Evolutionary conservation across 2,888 invertebrate genomes (phyloP), one percentile per base, ranked within the genome.

Genomic region (Acrobasis consociella): DNA sequence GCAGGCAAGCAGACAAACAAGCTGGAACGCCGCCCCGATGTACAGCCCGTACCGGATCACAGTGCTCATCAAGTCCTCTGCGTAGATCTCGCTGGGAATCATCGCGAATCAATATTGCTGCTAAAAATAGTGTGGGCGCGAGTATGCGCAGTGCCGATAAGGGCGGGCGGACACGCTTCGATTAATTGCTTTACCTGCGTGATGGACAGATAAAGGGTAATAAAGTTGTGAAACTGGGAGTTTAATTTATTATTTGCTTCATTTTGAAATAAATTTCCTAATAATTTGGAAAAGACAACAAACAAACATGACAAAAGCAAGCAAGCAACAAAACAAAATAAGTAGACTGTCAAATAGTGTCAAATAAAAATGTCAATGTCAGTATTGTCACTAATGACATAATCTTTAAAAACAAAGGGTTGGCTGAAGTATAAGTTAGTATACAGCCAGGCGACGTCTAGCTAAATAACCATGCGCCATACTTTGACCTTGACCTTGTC

Each of bases 21-120:
- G 86, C 87, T 98, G 98, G 78, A 98, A 98, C n/a, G 97, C 93
- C 15, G 97, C 97, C 7, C 97, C 97, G 49, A 97, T 89, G 77
- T 97, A 97, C 7, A 98, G 89, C 13, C 97, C 97, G 83, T 96
- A 96, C 42, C 96, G 94, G 39, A 97, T 94, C 65, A 97, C 87
- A 15, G 95, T 94, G 67, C 95, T 96, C 74, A 96, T 94, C 72
- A 96, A 86, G 80, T 96, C 96, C 85, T 96, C 96, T 37, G 94
- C 83, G 64, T 89, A 92, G 69, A 92, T 90, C 71, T 92, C 92
- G 68, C 71, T 93, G 3, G 93, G 94, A 72, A 94, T 94, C 92
- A 92, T 91, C 52, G 56, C 16, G 62, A 69, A 76, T 78, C 76
- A 68, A 75, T 77, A 76, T 64, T 62, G 55, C 53, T 16, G 51